A percentile compares a stretch with the other conserved stretches of the same genome.
Evolutionary conservation across 53 echinoderm and acorn worm genomes (phyloP).

Genomic region (Holothuria scabra): DNA sequence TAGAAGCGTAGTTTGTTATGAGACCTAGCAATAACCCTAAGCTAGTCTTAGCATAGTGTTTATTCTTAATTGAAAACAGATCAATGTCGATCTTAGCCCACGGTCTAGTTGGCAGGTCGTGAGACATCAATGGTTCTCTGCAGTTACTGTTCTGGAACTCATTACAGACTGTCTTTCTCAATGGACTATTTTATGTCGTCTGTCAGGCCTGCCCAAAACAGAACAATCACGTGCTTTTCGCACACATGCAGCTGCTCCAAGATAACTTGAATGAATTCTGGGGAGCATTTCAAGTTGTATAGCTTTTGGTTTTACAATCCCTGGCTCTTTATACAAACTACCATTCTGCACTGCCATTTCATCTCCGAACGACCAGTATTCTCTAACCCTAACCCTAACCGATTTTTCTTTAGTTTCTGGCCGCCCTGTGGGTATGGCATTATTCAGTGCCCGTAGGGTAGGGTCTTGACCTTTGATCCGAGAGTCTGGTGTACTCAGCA

Average conservation of each 20-base stretch:
- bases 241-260: neutral
- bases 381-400: slow-evolving; percentile 44
- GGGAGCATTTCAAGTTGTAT: neutral
- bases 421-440: slow-evolving; percentile 36
- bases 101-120: neutral
- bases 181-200: neutral
- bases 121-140: neutral
- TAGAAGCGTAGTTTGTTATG: no score
- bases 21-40: no score
- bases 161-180: neutral
- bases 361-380: slow-evolving; percentile 49
- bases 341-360: slow-evolving; percentile 49
- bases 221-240: neutral
- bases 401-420: slow-evolving; percentile 30
- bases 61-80: no score
- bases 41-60: no score
- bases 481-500: slow-evolving; percentile 21
- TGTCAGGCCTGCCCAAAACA: neutral
- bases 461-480: slow-evolving; percentile 49
- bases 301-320: neutral
- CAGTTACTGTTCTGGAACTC: neutral
- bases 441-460: slow-evolving; percentile 48
- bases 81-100: no score
- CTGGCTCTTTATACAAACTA: slow-evolving; percentile 27
- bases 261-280: slow-evolving; percentile 9